These are phyloP conservation scores for Sinocyclocheilus rhinocerous DNA, from an alignment of 2,113 vertebrate genomes.

Conservation along the genomic window DNA sequence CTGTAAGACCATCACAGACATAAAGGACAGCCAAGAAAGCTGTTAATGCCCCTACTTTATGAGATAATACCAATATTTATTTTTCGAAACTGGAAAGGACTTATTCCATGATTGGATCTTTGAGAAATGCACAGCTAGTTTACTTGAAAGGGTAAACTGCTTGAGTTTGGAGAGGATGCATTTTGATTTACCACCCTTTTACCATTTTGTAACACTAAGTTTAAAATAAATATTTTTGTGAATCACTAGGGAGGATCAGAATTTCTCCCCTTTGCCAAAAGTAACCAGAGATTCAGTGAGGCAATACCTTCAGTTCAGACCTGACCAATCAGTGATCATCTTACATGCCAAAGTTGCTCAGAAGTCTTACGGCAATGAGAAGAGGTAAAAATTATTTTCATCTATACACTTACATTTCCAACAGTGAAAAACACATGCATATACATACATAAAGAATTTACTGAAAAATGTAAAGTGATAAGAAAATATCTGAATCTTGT, in stretches of 20 bases:
- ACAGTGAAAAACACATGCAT: neutral
- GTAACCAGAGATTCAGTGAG: conserved; percentile 70
- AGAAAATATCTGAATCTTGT: no score
- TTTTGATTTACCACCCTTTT: neutral
- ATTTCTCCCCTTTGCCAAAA: conserved; percentile 57
- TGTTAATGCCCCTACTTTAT: neutral
- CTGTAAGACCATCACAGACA: neutral
- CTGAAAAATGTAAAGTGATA: neutral
- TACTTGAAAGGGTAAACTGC: neutral
- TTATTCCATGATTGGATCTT: neutral
- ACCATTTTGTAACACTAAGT: neutral
- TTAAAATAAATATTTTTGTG: neutral
- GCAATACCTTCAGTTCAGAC: conserved; percentile 78
- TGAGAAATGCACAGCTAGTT: neutral
- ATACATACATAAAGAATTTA: neutral
- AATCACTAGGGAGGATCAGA: conserved; percentile 61
- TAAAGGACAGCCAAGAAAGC: neutral
- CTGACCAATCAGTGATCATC: conserved; percentile 84
- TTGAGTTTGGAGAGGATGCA: neutral
- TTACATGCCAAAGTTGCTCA: conserved; percentile 94
- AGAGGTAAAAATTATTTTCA: conserved; percentile 77
- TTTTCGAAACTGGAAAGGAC: neutral
- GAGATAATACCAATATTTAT: neutral
- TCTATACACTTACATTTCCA: neutral
- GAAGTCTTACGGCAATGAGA: conserved; percentile 95